Evolutionary conservation across 2,888 invertebrate genomes (phyloP).

Genomic region (Sphecodes monilicornis): DNA sequence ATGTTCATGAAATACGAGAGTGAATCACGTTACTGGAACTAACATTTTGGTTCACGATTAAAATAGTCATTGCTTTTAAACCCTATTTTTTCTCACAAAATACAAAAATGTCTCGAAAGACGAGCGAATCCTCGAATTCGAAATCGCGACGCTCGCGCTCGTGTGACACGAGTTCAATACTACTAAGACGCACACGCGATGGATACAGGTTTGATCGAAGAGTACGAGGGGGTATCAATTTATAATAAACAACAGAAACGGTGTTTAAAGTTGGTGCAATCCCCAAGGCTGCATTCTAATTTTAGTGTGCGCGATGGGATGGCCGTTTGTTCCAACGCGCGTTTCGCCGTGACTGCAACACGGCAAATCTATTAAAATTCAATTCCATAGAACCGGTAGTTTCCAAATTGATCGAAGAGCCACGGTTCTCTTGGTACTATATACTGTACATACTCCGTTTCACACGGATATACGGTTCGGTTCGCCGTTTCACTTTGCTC

Average conservation of each 20-base stretch:
- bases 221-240: constrained; percentile 25
- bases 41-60: no score
- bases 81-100: neutral
- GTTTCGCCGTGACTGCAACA: constrained; percentile 55
- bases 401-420: constrained; percentile 40
- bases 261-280: constrained; percentile 56
- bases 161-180: neutral
- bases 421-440: neutral
- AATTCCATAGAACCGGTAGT: constrained; percentile 55
- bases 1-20: no score
- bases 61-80: no score
- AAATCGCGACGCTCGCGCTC: neutral
- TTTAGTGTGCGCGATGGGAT: constrained; percentile 51
- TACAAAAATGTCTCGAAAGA: neutral
- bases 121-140: neutral
- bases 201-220: constrained; percentile 19
- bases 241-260: constrained; percentile 32
- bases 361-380: constrained; percentile 60
- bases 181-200: neutral
- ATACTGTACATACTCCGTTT: constrained; percentile 3
- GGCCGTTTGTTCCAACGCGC: constrained; percentile 40
- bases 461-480: neutral
- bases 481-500: neutral
- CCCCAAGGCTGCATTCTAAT: constrained; percentile 67
- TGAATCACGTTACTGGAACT: no score